Evolutionary conservation across 2,797 vertebrate genomes (phyloP).

Genomic region (Brotogeris chrysoptera): DNA sequence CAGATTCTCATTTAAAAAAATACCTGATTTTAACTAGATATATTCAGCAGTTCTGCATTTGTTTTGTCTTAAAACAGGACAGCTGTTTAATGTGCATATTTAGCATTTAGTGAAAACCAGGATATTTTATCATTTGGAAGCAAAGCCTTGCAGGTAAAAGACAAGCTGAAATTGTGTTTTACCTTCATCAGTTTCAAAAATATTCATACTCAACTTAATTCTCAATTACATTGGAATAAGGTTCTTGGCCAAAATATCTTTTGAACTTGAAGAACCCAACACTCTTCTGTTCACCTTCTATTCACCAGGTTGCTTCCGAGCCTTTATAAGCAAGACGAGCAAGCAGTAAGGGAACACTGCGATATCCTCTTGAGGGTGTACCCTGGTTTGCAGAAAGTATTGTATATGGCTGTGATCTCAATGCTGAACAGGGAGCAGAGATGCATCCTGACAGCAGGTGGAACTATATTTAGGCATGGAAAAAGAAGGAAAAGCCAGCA

Average conservation of each 20-base stretch:
- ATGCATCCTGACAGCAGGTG: neutral
- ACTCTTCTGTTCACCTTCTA: neutral
- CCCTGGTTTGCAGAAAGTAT: neutral
- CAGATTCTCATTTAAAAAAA: neutral
- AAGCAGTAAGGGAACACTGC: neutral
- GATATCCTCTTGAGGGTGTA: neutral
- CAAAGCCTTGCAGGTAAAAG: neutral
- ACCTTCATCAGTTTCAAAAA: neutral
- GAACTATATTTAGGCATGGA: neutral
- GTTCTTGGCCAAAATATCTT: neutral
- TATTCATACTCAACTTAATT: neutral
- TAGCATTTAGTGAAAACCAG: neutral
- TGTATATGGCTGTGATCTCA: neutral
- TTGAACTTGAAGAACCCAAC: neutral
- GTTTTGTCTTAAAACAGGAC: neutral
- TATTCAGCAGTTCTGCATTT: neutral
- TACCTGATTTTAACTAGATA: neutral
- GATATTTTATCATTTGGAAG: neutral
- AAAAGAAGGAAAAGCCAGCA: neutral
- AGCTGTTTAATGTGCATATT: neutral
- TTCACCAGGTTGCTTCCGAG: neutral
- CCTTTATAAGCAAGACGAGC: fast-evolving
- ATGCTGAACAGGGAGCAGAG: neutral
- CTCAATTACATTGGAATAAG: fast-evolving
- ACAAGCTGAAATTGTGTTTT: neutral